Evolutionary conservation across 2,113 vertebrate genomes (phyloP).

Genomic region (Triplophysa rosa): DNA sequence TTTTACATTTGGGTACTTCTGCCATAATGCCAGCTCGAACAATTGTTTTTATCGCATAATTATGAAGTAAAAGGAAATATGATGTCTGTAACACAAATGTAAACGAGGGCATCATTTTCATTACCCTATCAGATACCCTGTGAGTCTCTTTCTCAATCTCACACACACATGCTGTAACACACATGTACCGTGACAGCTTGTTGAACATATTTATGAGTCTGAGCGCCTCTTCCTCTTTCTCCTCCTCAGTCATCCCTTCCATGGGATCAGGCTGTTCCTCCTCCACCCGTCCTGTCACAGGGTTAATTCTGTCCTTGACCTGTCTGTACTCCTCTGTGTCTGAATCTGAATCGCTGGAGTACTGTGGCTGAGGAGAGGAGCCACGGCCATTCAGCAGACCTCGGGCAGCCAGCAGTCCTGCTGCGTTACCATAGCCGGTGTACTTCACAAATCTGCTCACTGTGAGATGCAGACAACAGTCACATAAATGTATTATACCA

Average conservation of each 20-base stretch:
- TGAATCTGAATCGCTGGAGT: conserved; percentile 79
- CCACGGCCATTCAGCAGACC: conserved; percentile 67
- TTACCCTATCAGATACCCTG: background rate
- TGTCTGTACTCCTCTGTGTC: conserved; percentile 80
- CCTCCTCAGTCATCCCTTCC: conserved; percentile 80
- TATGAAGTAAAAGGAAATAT: too few relatives aligned
- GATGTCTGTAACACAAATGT: too few relatives aligned
- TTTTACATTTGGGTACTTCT: too few relatives aligned
- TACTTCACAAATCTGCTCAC: conserved; percentile 81
- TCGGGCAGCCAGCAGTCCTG: conserved; percentile 75
- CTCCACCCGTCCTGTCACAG: conserved; percentile 79
- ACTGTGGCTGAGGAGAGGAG: conserved; percentile 52
- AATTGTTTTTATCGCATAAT: too few relatives aligned
- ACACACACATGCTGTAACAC: conserved; percentile 9
- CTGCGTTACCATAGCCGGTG: conserved; percentile 81
- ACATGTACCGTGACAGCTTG: conserved; percentile 60
- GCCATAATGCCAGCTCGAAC: background rate
- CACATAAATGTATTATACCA: background rate
- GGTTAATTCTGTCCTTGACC: conserved; percentile 74
- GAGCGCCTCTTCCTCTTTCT: conserved; percentile 78
- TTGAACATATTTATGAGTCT: conserved; percentile 76
- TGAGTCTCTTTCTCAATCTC: background rate
- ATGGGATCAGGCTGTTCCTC: conserved; percentile 73
- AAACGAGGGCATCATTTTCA: too few relatives aligned
- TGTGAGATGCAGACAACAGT: conserved; percentile 46